Percentiles rank a stretch among this genome's conserved stretches.
Conservation (phyloP, 2,113 vertebrate genomes). For the Lucifuga dentata region DNA sequence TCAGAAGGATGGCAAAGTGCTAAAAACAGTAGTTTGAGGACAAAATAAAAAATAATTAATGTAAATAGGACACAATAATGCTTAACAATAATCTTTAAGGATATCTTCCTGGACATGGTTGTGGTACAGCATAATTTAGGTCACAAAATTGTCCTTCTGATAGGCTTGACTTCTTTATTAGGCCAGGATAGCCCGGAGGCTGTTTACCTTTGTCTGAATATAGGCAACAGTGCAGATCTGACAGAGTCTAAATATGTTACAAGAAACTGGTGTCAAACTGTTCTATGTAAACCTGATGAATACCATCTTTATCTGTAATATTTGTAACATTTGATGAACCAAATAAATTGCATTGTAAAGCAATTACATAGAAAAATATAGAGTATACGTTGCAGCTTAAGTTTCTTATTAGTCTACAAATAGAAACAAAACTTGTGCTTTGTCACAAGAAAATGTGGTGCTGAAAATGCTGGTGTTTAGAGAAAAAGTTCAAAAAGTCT, state of each 20-base stretch:
- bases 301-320: no score
- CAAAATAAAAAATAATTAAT: background rate
- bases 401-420: constrained; percentile 8
- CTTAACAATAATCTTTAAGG: background rate
- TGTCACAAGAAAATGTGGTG: background rate
- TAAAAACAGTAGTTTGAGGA: constrained; percentile 57
- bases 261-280: no score
- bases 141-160: constrained; percentile 37
- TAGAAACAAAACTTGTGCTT: constrained; percentile 17
- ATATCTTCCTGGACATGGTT: constrained; percentile 12
- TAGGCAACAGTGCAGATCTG: constrained; percentile 35
- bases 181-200: constrained; percentile 64
- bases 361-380: no score
- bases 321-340: constrained; percentile 3
- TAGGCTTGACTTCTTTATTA: constrained; percentile 61
- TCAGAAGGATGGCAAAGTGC: constrained; percentile 94
- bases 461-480: background rate
- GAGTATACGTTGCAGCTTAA: background rate
- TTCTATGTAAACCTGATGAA: no score
- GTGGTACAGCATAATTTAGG: constrained; percentile 32
- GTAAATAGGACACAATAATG: background rate
- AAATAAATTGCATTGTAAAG: no score
- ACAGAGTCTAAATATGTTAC: constrained; percentile 29
- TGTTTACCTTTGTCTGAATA: constrained; percentile 59
- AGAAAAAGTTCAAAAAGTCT: background rate